Base-by-base conservation (phyloP, 2,797 vertebrate species). In the Lagorchestes hirsutus region DNA sequence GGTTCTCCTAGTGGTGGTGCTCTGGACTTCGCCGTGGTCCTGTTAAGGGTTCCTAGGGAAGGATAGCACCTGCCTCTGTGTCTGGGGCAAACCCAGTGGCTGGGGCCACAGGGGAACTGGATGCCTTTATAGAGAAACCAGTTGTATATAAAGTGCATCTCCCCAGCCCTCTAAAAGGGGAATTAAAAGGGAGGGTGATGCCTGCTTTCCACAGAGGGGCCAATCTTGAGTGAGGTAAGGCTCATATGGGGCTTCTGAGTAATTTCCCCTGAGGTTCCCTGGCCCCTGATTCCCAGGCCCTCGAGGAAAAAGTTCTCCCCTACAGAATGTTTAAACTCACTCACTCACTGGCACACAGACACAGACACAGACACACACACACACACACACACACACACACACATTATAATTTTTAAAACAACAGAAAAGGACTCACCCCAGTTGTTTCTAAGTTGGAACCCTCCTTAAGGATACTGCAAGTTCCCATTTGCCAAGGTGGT, bases 11-110 rank as follows among this genome's bases (percentile, higher is more conserved):
- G 95, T 97, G 96, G 90, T 95, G 8, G 40, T 87, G 74, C 96
- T 98, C 74, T 97, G 97, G 97, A 96, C 96, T 11, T 74, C 96
- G 59, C 94, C 97, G 0, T 28, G 96, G 90, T 95, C 92, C 90
- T 98, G 96, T 58, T 98, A 95, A 98, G 91, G 93, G 50, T 93
- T 87, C 74, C 74, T 27, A 27, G 40, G 74, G 40, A 50, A 50
- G 74, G 10, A 50, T 87, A 46, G 40, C 74, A 11, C 74, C 74
- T 24, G 9, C 74, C 74, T 27, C 22, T 11, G 22, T 46, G 67
- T n/a, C 67, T 40, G 67, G 87, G 90, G 90, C 52, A 10, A 54
- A 18, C 50, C 90, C 46, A 50, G 90, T 34, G 90, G 54, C 50
- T 12, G 54, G 90, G 28, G 28, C 90, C 90, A 46, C 54, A 31